Evolutionary conservation across 2,888 invertebrate species (phyloP).

Genomic region (Platynereis dumerilii): DNA sequence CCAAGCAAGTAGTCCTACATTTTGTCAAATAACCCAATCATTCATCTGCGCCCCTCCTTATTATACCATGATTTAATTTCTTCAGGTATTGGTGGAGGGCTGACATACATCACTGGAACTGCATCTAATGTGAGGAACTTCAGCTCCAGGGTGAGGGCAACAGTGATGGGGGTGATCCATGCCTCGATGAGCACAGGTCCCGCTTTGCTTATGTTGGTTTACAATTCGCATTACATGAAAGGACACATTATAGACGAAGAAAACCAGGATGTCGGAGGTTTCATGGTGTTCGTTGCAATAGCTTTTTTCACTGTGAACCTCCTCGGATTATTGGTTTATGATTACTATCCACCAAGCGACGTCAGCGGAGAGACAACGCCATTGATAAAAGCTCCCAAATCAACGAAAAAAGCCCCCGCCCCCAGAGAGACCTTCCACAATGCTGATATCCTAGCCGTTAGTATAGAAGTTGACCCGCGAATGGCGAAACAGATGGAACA

Average conservation of each 20-base stretch:
- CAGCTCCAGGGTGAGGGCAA: neutral
- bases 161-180: neutral
- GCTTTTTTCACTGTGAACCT: neutral
- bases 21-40: no score
- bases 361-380: neutral
- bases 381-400: no score
- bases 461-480: no score
- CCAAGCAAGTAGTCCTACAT: no score
- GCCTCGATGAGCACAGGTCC: neutral
- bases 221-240: neutral
- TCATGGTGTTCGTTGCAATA: neutral
- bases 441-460: no score
- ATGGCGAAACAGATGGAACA: no score
- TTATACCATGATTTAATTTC: no score
- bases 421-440: no score
- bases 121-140: slow-evolving; percentile 5
- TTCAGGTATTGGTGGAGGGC: neutral
- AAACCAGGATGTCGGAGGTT: slow-evolving; percentile 4
- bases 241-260: neutral
- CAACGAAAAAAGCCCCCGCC: no score
- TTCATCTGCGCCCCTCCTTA: no score
- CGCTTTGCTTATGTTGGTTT: neutral
- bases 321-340: neutral
- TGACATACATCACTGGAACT: slow-evolving; percentile 4
- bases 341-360: slow-evolving; percentile 1